These are phyloP conservation scores for Parasteatoda lunata DNA, from an alignment of 2,888 invertebrate genomes.

Conservation along the genomic window DNA sequence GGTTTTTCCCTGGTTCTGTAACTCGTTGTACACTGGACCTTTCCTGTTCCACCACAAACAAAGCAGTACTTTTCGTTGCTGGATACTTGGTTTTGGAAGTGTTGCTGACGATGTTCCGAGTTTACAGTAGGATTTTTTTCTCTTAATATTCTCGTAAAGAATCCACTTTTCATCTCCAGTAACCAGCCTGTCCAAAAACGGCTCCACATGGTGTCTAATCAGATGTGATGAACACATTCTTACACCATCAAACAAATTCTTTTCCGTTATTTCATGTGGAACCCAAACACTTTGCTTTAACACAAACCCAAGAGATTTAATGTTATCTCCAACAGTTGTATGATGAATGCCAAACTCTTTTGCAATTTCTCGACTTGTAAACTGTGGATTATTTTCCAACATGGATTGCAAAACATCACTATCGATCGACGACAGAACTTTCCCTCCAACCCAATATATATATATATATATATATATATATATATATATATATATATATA, in stretches of 20 bases:
- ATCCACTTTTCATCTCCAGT: slow-evolving; percentile 18
- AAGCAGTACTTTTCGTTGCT: slow-evolving; percentile 18
- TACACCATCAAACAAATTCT: not conserved
- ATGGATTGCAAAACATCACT: not conserved
- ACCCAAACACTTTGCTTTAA: too few species aligned
- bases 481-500: too few species aligned
- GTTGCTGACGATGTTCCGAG: too few species aligned
- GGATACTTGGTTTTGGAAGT: slow-evolving; percentile 16
- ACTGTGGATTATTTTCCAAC: not conserved
- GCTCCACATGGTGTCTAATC: slow-evolving; percentile 1
- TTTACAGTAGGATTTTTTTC: slow-evolving; percentile 26
- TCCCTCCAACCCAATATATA: too few species aligned
- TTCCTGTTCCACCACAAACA: slow-evolving; percentile 26
- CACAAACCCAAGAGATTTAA: too few species aligned
- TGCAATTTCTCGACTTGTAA: too few species aligned
- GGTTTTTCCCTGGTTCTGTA: slow-evolving; percentile 26
- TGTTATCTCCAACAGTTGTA: too few species aligned
- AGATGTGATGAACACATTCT: not conserved
- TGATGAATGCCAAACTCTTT: too few species aligned
- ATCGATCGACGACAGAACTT: too few species aligned
- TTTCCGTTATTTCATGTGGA: not conserved
- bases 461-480: too few species aligned
- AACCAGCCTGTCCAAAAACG: slow-evolving; percentile 16
- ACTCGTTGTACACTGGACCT: slow-evolving; percentile 28
- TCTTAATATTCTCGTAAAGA: slow-evolving; percentile 25